Percentiles rank a stretch among this genome's conserved stretches.
Evolutionary conservation across 2,888 invertebrate species (phyloP).

Genomic region (Doris montereyensis): DNA sequence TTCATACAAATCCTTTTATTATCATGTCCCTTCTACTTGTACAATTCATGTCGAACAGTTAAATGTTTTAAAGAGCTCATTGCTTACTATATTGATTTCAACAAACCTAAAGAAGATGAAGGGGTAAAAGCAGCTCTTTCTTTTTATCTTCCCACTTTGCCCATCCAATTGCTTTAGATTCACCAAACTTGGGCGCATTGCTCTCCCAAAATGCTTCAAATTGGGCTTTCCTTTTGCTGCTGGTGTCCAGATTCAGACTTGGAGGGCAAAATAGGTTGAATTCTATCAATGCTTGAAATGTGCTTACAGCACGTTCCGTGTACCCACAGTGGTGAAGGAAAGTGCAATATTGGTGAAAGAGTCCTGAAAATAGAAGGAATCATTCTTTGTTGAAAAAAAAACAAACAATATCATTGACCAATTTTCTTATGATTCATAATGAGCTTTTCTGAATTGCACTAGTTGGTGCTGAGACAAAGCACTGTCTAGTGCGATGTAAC

Average conservation of each 20-base stretch:
- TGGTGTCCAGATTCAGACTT: slow-evolving; percentile 48
- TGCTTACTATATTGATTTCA: too few relatives aligned
- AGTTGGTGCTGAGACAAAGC: too few relatives aligned
- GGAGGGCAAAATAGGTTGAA: slow-evolving; percentile 71
- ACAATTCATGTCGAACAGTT: too few relatives aligned
- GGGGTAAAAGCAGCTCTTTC: too few relatives aligned
- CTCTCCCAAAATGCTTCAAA: slow-evolving; percentile 74
- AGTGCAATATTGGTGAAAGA: slow-evolving; percentile 68
- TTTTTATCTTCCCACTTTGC: slow-evolving; percentile 51
- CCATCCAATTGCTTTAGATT: slow-evolving; percentile 71
- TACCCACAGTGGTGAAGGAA: slow-evolving; percentile 71
- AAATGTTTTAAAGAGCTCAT: too few relatives aligned
- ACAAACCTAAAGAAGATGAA: too few relatives aligned
- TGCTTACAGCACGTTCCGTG: slow-evolving; percentile 72
- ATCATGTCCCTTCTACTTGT: too few relatives aligned
- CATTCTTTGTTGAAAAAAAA: too few relatives aligned
- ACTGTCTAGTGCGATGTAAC: too few relatives aligned
- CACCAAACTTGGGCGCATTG: slow-evolving; percentile 71
- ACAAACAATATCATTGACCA: background rate
- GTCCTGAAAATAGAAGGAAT: slow-evolving; percentile 56
- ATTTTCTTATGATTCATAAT: background rate
- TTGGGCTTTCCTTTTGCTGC: slow-evolving; percentile 58
- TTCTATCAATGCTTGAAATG: slow-evolving; percentile 73
- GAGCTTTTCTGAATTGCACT: too few relatives aligned
- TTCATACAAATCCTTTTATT: too few relatives aligned